Percentiles rank a stretch among this genome's conserved stretches.
phyloP scores from a whole-genome alignment of 2,113 vertebrate species.

The Atlantisia rogersi region DNA sequence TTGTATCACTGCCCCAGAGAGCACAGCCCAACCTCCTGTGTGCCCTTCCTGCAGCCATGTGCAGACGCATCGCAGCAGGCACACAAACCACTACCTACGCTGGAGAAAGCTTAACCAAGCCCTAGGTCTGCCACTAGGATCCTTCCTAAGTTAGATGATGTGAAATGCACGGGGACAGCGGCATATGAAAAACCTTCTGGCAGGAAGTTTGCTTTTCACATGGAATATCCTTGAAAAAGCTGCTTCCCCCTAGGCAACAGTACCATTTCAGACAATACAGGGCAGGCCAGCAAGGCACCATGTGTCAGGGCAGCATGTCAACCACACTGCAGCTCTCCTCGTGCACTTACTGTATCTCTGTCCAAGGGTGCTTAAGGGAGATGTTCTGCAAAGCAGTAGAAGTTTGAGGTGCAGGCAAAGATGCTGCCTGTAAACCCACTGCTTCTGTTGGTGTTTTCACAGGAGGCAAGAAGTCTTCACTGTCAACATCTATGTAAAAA shows the following conservation, averaged over 20 bases:
- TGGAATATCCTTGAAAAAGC: background rate
- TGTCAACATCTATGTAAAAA: constrained; percentile 31
- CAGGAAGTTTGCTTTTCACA: background rate
- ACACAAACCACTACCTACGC: background rate
- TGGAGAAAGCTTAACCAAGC: background rate
- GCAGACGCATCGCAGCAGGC: background rate
- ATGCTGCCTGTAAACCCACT: constrained; percentile 85
- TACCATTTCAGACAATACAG: background rate
- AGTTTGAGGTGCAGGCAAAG: constrained; percentile 67
- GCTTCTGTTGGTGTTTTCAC: constrained; percentile 86
- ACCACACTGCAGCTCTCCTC: accelerated
- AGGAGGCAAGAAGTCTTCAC: constrained; percentile 83
- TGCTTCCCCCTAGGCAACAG: background rate
- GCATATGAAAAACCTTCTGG: background rate
- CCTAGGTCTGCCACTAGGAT: background rate
- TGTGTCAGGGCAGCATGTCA: background rate
- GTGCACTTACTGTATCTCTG: constrained; percentile 91
- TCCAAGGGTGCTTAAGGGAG: constrained; percentile 94
- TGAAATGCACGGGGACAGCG: background rate
- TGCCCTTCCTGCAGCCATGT: background rate
- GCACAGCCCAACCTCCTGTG: background rate
- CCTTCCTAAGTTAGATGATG: background rate
- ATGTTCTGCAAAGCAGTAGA: constrained; percentile 81
- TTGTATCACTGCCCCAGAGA: background rate
- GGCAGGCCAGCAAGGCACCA: background rate